Base-by-base conservation (phyloP, 2,888 invertebrate species). In the Pharmacophagus antenor region DNA sequence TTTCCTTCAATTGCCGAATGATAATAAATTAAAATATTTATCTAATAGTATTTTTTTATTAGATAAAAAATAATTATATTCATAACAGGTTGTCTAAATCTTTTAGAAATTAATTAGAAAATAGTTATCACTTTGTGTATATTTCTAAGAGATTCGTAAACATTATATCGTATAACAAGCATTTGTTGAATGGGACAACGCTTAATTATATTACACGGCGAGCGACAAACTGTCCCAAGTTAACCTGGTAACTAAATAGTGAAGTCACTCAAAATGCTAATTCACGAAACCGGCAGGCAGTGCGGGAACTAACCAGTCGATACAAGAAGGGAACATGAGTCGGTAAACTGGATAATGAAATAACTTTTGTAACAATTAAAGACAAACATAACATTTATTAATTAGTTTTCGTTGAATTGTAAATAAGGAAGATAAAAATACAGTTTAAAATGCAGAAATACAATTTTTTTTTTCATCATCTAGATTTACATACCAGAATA, bases 211-310 rank as follows among this genome's bases (percentile, higher is more conserved):
- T 53, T 42, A 44, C 42, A 53, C 23, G 42, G 10, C 53, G 23
- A 53, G 44, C 42, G 23, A 25, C 42, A 53, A n/a, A 53, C 53
- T 44, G 53, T 44, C 42, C 17, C 42, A 25, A 53, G 23, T 53
- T 53, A 12, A 44, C 53, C 20, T 53, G 44, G 12, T 51, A 51
- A 51, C 44, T 53, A 25, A 53, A 44, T 42, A 42, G 53, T 44
- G 17, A 42, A 53, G 17, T 53, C 44, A 44, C 23, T 44, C 18
- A 53, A 53, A 53, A 53, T 53, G 53, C 53, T 53, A 53, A 53
- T 53, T 53, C 25, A n/a, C 5, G 4, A 42, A 44, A 41, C 18
- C 42, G 53, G n/a, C 18, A 17, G 18, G 42, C 23, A 22, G 20
- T 18, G 37, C 31, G n/a, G n/a, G 15, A 25, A 44, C 17, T 10